phyloP scores from a whole-genome alignment of 2,113 vertebrate genomes.

The Datnioides undecimradiatus region DNA sequence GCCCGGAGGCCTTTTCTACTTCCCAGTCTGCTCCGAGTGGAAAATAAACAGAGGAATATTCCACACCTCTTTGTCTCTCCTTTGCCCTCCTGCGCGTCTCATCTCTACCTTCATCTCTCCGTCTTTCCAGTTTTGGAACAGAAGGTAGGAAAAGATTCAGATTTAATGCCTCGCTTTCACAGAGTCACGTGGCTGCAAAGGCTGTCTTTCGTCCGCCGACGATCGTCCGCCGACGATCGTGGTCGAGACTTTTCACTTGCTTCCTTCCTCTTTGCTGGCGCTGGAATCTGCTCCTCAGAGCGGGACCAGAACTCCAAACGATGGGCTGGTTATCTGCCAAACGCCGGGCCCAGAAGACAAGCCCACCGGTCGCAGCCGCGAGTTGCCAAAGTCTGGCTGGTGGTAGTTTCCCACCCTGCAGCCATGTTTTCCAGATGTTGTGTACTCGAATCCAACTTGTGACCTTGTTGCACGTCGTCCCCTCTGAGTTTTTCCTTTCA shows the following conservation, averaged over 20 bases:
- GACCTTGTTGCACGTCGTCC: constrained; percentile 62
- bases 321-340: constrained; percentile 27
- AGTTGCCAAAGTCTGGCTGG: constrained; percentile 36
- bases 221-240: no score
- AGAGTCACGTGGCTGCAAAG: constrained; percentile 25
- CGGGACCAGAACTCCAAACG: constrained; percentile 26
- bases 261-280: constrained; percentile 16
- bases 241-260: constrained; percentile 48
- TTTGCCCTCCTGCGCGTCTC: neutral
- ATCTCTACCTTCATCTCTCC: constrained; percentile 40
- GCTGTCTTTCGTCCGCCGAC: no score
- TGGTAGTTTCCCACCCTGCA: constrained; percentile 58
- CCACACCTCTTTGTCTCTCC: constrained; percentile 44
- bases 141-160: constrained; percentile 29
- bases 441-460: constrained; percentile 47
- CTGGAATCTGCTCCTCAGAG: constrained; percentile 14
- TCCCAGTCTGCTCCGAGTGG: constrained; percentile 47
- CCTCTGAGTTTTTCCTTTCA: constrained; percentile 19
- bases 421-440: constrained; percentile 67
- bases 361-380: constrained; percentile 18
- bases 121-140: constrained; percentile 28
- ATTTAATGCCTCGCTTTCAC: constrained; percentile 16
- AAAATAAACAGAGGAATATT: constrained; percentile 61
- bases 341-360: neutral
- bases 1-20: constrained; percentile 27